Evolutionary conservation across 1,140 invertebrate species (phyloP).

Genomic region (fruit fly (Drosophila melanogaster)): Release_6_plus_ISO1_MT NT_033777.3:14564501-14565000

Average conservation of each 20-base stretch:
- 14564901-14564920: conserved; percentile 1
- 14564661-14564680: conserved; percentile 27
- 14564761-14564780: conserved; percentile 7
- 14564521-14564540: neutral
- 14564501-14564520: conserved; percentile 15
- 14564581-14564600: neutral
- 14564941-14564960: conserved; percentile 5
- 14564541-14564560: neutral
- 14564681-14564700: neutral
- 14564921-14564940: conserved; percentile 21
- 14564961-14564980: too few relatives aligned
- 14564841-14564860: neutral
- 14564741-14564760: conserved; percentile 12
- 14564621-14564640: conserved; percentile 14
- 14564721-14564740: conserved; percentile 8
- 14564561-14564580: neutral
- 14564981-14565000: too few relatives aligned
- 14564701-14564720: conserved; percentile 44
- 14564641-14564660: neutral
- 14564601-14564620: neutral
- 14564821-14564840: conserved; percentile 32
- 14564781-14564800: conserved; percentile 2
- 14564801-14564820: conserved; percentile 1
- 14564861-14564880: conserved; percentile 18
- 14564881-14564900: conserved; percentile 29